Conservation (phyloP, 2,888 invertebrate species). For the Zeuzera pyrina region DNA sequence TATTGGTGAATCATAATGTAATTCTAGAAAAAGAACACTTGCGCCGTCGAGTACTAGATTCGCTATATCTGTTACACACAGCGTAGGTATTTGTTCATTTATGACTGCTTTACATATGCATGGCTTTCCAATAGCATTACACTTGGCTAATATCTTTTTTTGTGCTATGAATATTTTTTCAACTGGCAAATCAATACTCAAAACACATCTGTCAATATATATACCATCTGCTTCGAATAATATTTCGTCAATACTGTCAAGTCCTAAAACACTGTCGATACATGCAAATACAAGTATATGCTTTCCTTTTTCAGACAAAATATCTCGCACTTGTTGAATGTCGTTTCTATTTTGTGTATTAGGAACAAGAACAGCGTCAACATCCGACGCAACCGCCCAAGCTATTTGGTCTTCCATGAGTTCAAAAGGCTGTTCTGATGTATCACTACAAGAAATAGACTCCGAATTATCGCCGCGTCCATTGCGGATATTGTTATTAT, state of each 20-base stretch:
- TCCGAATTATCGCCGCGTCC: constrained; percentile 55
- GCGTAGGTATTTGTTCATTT: constrained; percentile 84
- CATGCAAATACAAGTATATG: constrained; percentile 55
- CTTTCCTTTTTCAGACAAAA: constrained; percentile 50
- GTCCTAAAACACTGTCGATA: constrained; percentile 43
- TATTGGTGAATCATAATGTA: constrained; percentile 55
- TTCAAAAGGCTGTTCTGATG: constrained; percentile 79
- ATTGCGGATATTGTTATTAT: constrained; percentile 40
- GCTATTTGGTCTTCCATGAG: constrained; percentile 68
- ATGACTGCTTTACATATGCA: constrained; percentile 91
- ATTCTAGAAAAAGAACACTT: constrained; percentile 88
- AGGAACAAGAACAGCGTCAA: constrained; percentile 53
- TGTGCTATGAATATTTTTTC: constrained; percentile 91
- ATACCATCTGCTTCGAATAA: constrained; percentile 86
- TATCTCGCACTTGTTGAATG: constrained; percentile 36
- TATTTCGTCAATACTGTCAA: constrained; percentile 79
- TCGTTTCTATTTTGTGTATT: constrained; percentile 40
- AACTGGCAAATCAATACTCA: constrained; percentile 89
- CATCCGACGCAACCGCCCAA: constrained; percentile 57
- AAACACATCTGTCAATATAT: constrained; percentile 88
- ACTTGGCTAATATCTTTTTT: constrained; percentile 88
- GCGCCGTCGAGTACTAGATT: constrained; percentile 92
- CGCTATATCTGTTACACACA: constrained; percentile 90
- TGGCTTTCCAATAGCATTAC: constrained; percentile 88
- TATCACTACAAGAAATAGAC: constrained; percentile 68